These are phyloP conservation scores for Pocillopora verrucosa DNA, from an alignment of 64 coral and sea anemone species.

Conservation along the genomic window DNA sequence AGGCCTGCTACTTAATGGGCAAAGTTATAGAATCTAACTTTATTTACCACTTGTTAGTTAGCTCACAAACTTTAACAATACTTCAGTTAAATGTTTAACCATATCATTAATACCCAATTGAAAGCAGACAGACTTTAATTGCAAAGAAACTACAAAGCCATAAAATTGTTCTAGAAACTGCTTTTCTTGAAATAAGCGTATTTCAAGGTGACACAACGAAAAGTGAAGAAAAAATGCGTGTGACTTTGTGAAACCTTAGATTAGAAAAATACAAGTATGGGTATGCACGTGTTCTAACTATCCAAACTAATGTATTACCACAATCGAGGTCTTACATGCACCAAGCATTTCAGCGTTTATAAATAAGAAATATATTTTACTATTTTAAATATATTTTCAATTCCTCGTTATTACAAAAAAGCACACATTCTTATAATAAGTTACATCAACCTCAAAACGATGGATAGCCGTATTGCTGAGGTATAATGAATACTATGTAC, in stretches of 20 bases:
- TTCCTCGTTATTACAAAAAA: slow-evolving; percentile 38
- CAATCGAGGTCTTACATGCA: background rate
- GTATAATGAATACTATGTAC: slow-evolving; percentile 1
- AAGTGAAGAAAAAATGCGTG: background rate
- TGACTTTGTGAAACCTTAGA: background rate
- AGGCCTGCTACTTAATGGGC: too few species aligned
- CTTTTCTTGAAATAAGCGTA: background rate
- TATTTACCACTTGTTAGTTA: slow-evolving; percentile 21
- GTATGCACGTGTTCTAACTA: background rate
- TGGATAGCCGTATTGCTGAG: background rate
- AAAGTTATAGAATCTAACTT: background rate
- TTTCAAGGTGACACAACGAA: background rate
- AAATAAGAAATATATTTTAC: slow-evolving; percentile 44
- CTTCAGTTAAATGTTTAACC: background rate
- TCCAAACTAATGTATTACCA: background rate
- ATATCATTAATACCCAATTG: background rate
- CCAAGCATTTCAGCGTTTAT: background rate
- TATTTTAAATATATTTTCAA: slow-evolving; percentile 49
- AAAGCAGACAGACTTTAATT: background rate
- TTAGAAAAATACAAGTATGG: background rate
- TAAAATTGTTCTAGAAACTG: background rate
- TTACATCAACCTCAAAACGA: background rate
- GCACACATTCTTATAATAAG: slow-evolving; percentile 31
- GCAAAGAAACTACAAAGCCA: background rate
- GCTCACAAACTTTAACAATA: background rate